These are phyloP conservation scores for Gobio occitaniae DNA, from an alignment of 2,797 vertebrate genomes.

Conservation along the genomic window DNA sequence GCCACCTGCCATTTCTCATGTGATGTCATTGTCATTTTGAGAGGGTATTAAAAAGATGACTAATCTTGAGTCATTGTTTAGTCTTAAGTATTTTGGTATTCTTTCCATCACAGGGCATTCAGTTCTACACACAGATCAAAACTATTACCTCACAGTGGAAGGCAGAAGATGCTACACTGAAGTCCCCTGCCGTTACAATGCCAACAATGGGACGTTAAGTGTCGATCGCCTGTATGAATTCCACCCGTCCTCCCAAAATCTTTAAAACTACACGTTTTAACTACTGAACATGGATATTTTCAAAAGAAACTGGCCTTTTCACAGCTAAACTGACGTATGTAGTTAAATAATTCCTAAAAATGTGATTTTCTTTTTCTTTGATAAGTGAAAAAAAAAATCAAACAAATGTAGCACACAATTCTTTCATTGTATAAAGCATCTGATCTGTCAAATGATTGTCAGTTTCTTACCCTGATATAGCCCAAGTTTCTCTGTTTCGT, in stretches of 20 bases:
- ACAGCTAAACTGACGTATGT: constrained; percentile 36
- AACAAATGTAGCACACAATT: not conserved
- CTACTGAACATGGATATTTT: constrained; percentile 22
- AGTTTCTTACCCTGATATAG: not conserved
- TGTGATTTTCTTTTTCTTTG: not conserved
- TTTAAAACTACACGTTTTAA: not conserved
- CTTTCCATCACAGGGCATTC: constrained; percentile 83
- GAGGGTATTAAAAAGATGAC: constrained; percentile 51
- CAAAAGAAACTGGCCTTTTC: constrained; percentile 19
- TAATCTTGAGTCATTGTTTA: constrained; percentile 52
- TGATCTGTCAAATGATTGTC: not conserved
- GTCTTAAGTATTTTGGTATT: constrained; percentile 34
- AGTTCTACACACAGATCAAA: constrained; percentile 97
- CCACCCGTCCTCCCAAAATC: not conserved
- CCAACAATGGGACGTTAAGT: constrained; percentile 93
- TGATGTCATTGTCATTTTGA: constrained; percentile 52
- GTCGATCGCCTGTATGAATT: constrained; percentile 19
- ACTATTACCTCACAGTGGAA: constrained; percentile 97
- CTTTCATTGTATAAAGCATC: not conserved
- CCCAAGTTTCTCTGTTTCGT: not conserved
- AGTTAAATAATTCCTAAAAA: constrained; percentile 24
- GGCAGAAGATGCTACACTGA: constrained; percentile 91
- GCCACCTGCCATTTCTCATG: constrained; percentile 50
- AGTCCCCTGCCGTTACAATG: constrained; percentile 93
- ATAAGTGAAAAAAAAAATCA: not conserved